Evolutionary conservation across 1,140 invertebrate genomes (phyloP), one percentile per base, ranked within the genome.

Genomic region (Drosophila insularis): DNA sequence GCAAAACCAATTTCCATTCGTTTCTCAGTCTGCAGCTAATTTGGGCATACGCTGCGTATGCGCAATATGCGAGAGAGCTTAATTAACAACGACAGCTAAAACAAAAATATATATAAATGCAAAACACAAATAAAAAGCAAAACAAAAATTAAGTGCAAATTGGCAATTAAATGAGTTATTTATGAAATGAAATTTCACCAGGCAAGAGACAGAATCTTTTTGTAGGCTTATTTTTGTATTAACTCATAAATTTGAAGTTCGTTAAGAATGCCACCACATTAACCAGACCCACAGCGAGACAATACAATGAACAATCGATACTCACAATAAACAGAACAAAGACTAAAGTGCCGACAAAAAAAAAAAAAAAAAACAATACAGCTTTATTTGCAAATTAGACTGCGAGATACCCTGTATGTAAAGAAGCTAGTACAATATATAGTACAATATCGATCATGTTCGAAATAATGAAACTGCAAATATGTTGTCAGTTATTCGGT

Each of bases 181-280:
- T 87, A 87, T 87, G 84, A 67, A 69, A 71, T 66, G 46, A 77
- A 80, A 82, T 75, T 81, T 72, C 63, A 75, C 62, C 78, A 69
- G 55, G 68, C 67, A 71, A 56, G 63, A 60, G 35, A 35, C 35
- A 13, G 4, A 10, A 4, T 60, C 58, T 46, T 61, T 76, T 54
- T 50, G 60, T 63, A 62, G 54, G 67, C 68, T 61, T 79, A 77
- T 74, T 68, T 74, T 84, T 87, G 84, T 87, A 89, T 87, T 87
- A 84, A 89, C 81, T 89, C 85, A 90, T 89, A 89, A 89, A 89
- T 89, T 89, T 68, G 39, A 85, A 79, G 86, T 89, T 89, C 85
- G 85, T 89, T 89, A 89, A 89, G 82, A 89, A 89, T 89, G 85
- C 90, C 85, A 81, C 78, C 78, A 90, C 74, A 89, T 89, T 89